Conservation (phyloP, 1,140 invertebrate genomes). For the Aleiodes sp. region DNA sequence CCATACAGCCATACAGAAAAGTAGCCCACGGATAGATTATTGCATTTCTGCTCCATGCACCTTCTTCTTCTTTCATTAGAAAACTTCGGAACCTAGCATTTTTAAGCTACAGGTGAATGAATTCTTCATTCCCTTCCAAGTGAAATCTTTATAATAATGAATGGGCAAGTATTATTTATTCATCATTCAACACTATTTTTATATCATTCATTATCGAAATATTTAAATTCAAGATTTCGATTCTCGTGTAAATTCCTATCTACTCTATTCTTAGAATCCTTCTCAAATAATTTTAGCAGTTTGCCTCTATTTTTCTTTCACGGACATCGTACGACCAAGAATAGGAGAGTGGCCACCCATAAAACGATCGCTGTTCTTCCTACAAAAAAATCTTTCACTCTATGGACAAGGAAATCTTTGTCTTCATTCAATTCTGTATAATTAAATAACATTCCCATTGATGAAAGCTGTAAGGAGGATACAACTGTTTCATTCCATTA, state of each 20-base stretch:
- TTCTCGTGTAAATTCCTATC: too few species aligned
- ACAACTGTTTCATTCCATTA: too few species aligned
- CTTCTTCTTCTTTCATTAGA: background rate
- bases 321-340: conserved; percentile 43
- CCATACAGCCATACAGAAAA: too few species aligned
- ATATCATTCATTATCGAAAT: background rate
- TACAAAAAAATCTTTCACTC: conserved; percentile 17
- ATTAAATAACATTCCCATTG: too few species aligned
- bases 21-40: background rate
- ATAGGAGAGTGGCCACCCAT: conserved; percentile 45
- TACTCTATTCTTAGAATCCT: too few species aligned
- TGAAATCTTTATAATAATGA: background rate
- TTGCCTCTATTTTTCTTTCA: too few species aligned
- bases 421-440: background rate
- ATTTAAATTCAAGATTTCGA: background rate
- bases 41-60: background rate
- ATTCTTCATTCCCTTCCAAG: conserved; percentile 2
- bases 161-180: background rate
- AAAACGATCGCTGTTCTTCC: conserved; percentile 45
- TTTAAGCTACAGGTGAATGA: conserved; percentile 9
- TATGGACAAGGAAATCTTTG: conserved; percentile 18
- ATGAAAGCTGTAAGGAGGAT: too few species aligned
- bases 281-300: too few species aligned
- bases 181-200: background rate
- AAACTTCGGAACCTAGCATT: background rate